These are phyloP conservation scores for Aix galericulata DNA, from an alignment of 2,113 vertebrate species.

Conservation along the genomic window DNA sequence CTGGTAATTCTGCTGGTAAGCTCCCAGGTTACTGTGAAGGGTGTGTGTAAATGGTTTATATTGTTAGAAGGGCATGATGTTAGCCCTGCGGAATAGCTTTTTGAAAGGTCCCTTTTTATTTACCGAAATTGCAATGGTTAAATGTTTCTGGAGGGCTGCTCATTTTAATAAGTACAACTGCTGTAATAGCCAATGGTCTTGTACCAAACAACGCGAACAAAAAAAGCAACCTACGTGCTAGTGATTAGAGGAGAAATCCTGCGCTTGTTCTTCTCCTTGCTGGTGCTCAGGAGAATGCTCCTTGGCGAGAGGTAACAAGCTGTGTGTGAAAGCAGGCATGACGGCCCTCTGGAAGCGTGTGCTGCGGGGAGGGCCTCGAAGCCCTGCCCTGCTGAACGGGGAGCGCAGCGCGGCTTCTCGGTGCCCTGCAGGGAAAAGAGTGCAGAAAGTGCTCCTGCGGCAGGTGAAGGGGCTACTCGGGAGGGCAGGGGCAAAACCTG, in stretches of 20 bases:
- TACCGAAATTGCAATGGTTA: not conserved
- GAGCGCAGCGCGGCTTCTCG: too few species aligned
- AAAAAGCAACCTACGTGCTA: not conserved
- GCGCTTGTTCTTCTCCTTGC: not conserved
- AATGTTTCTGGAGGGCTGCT: not conserved
- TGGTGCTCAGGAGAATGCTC: not conserved
- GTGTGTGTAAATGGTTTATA: not conserved
- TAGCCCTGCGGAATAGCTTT: not conserved
- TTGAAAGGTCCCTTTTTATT: not conserved
- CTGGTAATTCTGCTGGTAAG: not conserved
- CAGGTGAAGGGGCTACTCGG: not conserved
- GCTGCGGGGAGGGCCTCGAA: not conserved
- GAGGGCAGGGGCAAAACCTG: not conserved
- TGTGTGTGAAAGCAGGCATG: fast-evolving
- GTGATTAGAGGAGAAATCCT: fast-evolving
- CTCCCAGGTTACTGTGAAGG: not conserved
- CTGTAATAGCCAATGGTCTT: not conserved
- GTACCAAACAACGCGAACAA: not conserved
- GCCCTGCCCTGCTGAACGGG: not conserved
- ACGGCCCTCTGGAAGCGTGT: fast-evolving
- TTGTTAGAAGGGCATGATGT: not conserved
- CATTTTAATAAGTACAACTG: not conserved
- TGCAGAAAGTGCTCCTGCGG: not conserved
- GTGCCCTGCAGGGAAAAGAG: not conserved
- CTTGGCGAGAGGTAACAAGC: not conserved